These are phyloP conservation scores for Theonella swinhoei DNA, from an alignment of 37 sponge, comb jelly and placozoan species.

Conservation along the genomic window DNA sequence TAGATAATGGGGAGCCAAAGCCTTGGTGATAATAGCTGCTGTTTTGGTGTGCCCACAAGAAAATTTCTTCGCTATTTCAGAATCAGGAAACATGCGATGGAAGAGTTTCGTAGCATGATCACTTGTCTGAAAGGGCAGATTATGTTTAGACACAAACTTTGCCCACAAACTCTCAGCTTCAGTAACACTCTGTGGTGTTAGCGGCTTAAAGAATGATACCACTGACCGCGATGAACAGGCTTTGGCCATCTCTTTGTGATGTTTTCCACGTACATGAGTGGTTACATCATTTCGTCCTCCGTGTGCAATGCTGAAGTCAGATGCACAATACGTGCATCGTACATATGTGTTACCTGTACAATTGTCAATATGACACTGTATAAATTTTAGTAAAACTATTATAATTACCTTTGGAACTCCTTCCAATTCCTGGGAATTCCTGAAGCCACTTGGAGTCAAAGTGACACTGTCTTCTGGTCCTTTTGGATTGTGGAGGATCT, in stretches of 20 bases:
- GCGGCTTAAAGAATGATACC: conserved; percentile 2
- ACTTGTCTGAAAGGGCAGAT: conserved; percentile 39
- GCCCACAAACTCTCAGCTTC: conserved; percentile 51
- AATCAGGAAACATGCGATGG: conserved; percentile 29
- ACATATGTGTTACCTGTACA: conserved; percentile 20
- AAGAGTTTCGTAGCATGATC: conserved; percentile 56
- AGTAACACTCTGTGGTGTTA: not conserved
- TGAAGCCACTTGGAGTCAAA: conserved; percentile 29
- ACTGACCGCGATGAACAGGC: conserved; percentile 18
- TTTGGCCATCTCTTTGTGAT: conserved; percentile 15
- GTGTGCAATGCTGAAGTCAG: conserved; percentile 41
- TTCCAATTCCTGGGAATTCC: conserved; percentile 49
- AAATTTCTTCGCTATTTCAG: conserved; percentile 43
- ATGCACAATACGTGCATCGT: conserved; percentile 19
- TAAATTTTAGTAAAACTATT: not conserved
- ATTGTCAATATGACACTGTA: not conserved
- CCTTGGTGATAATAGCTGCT: conserved; percentile 28
- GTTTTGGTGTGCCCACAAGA: conserved; percentile 48
- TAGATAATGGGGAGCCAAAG: conserved; percentile 25
- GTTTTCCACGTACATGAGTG: conserved; percentile 29
- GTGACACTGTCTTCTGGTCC: conserved; percentile 47
- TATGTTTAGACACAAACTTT: conserved; percentile 45
- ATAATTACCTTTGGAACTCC: conserved; percentile 29
- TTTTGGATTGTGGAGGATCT: no score
- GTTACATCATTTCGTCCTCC: conserved; percentile 44